These are phyloP conservation scores for Prosapia bicincta DNA, from an alignment of 2,888 invertebrate species.

Conservation along the genomic window DNA sequence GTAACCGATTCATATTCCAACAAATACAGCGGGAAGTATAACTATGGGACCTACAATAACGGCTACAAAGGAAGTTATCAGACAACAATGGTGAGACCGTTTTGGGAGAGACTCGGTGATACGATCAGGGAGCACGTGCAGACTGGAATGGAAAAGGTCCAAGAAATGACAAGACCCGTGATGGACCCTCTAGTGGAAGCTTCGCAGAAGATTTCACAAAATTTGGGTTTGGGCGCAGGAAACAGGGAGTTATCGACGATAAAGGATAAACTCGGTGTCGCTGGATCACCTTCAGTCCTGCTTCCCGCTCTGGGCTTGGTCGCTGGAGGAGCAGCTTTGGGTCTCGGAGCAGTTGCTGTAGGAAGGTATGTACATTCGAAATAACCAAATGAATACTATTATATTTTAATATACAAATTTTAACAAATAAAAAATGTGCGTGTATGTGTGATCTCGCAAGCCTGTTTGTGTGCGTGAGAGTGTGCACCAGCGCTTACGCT, in stretches of 20 bases:
- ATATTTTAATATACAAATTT: too few relatives aligned
- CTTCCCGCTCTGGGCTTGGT: slow-evolving; percentile 72
- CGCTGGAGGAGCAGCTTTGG: slow-evolving; percentile 78
- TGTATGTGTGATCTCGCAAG: too few relatives aligned
- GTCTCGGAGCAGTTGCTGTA: slow-evolving; percentile 76
- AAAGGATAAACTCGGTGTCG: slow-evolving; percentile 63
- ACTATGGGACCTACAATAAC: slow-evolving; percentile 39
- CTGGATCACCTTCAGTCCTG: slow-evolving; percentile 57
- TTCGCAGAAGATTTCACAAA: slow-evolving; percentile 73
- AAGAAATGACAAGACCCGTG: slow-evolving; percentile 63
- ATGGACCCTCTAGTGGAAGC: slow-evolving; percentile 73
- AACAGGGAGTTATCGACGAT: slow-evolving; percentile 41
- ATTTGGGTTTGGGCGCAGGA: slow-evolving; percentile 56
- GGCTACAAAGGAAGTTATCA: slow-evolving; percentile 42
- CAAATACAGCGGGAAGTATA: slow-evolving; percentile 43
- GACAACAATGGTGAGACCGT: slow-evolving; percentile 51
- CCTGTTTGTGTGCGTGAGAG: too few relatives aligned
- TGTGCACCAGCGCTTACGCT: too few relatives aligned
- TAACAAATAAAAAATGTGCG: too few relatives aligned
- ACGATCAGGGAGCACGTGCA: slow-evolving; percentile 63
- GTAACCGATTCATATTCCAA: slow-evolving; percentile 18
- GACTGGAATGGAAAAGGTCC: slow-evolving; percentile 65
- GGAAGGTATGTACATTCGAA: slow-evolving; percentile 55
- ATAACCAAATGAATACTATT: too few relatives aligned
- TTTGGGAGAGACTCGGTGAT: slow-evolving; percentile 71